Evolutionary conservation across 2,888 invertebrate genomes (phyloP), one percentile per base, ranked within the genome.

Genomic region (Nemoura dubitans): DNA sequence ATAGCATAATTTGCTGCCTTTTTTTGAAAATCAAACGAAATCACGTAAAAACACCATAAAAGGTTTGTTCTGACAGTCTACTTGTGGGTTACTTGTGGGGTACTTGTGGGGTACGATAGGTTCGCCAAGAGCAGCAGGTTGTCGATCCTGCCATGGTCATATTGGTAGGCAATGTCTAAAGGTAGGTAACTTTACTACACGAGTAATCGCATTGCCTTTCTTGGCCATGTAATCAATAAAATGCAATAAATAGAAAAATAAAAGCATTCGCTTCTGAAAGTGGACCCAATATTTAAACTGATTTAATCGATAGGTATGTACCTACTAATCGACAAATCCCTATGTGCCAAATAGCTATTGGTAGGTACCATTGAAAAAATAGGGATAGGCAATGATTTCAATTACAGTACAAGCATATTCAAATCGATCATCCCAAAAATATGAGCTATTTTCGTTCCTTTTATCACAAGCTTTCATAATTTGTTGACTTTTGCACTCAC

Each of bases 271-370:
- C 27, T 78, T 78, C 27, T 28, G 26, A 30, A 81, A 27, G 29
- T 84, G 84, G 84, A 84, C 84, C 84, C 84, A 84, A 76, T 84
- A 29, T 42, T 84, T 76, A 83, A n/a, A 83, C 83, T 81, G 81
- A 30, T 21, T 84, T 84, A 28, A 59, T 27, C 59, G 27, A 29
- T 84, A 42, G 43, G 43, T 43, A 29, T 2, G 43, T 42, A n/a
- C n/a, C n/a, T n/a, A 42, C 36, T 83, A 7, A 28, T 25, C 36
- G 36, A 25, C 26, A 83, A 83, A 30, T 42, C 36, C 83, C 42
- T 25, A 42, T 30, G 42, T 83, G 42, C 83, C 30, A 83, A 83
- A 84, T 16, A 84, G 25, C 16, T 59, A 76, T 59, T 26, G 76
- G 26, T 84, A 84, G 27, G 27, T 14, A 29, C 76, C 29, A 59